These are phyloP conservation scores for Limnephilus rhombicus DNA, from an alignment of 2,888 invertebrate genomes.

Conservation along the genomic window DNA sequence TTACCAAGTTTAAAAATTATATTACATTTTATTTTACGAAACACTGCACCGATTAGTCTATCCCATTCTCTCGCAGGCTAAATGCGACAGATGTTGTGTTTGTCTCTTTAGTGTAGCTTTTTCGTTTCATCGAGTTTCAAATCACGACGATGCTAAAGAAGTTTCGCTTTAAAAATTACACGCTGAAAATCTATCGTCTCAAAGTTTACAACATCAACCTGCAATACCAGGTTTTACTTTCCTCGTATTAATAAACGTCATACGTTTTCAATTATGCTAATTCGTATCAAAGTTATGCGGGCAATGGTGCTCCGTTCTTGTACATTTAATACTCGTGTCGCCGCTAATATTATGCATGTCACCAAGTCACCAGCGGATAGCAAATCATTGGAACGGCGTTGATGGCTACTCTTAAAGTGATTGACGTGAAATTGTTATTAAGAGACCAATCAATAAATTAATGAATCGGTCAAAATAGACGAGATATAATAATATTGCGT, in stretches of 20 bases:
- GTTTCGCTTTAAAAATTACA: too few species aligned
- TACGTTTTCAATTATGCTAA: background rate
- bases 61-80: too few species aligned
- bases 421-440: conserved; percentile 19
- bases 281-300: background rate
- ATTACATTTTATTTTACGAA: too few species aligned
- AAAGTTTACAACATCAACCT: background rate
- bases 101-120: too few species aligned
- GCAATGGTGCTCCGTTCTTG: background rate
- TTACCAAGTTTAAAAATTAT: too few species aligned
- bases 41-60: too few species aligned
- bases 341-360: background rate
- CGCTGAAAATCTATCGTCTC: background rate
- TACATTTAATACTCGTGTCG: background rate
- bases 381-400: background rate
- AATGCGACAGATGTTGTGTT: too few species aligned
- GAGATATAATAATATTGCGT: conserved; percentile 24
- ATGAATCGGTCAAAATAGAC: conserved; percentile 23
- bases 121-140: too few species aligned
- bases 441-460: conserved; percentile 10
- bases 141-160: too few species aligned
- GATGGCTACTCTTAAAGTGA: background rate
- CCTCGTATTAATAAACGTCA: background rate
- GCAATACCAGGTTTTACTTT: background rate
- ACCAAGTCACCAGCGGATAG: background rate